phyloP scores from a whole-genome alignment of 2,888 invertebrate species.

The Drosophila pseudotakahashii region DNA sequence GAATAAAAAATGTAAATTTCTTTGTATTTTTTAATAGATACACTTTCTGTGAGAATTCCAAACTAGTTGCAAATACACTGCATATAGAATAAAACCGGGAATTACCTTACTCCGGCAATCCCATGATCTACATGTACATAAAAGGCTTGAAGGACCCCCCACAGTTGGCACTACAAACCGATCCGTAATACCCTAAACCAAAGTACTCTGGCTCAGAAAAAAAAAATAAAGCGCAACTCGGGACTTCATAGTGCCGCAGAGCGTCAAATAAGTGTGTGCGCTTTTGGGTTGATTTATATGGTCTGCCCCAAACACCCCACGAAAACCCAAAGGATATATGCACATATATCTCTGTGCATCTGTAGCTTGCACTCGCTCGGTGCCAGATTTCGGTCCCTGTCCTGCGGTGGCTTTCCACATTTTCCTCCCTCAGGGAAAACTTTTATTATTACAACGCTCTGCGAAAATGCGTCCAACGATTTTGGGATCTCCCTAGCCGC shows the following conservation, averaged over 20 bases:
- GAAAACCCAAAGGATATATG: constrained; percentile 42
- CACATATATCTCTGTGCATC: constrained; percentile 43
- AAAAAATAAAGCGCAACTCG: constrained; percentile 14
- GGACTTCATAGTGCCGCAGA: constrained; percentile 53
- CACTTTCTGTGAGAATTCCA: background rate
- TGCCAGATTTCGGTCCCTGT: constrained; percentile 31
- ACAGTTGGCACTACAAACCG: background rate
- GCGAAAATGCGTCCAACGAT: constrained; percentile 73
- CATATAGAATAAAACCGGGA: background rate
- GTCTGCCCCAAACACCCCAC: constrained; percentile 19
- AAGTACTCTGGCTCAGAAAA: background rate
- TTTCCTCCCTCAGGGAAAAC: constrained; percentile 52
- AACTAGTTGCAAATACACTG: background rate
- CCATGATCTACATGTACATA: constrained; percentile 8
- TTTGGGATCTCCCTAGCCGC: constrained; percentile 48
- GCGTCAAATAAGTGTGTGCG: constrained; percentile 59
- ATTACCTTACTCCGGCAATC: constrained; percentile 5
- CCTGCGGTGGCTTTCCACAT: constrained; percentile 10
- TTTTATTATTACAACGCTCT: constrained; percentile 70
- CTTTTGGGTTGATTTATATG: constrained; percentile 67
- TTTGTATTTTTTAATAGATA: no score
- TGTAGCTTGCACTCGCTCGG: constrained; percentile 35
- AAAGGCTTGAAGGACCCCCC: background rate
- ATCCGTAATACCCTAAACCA: constrained; percentile 23
- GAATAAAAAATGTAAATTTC: no score